Evolutionary conservation across 2,113 vertebrate genomes (phyloP), one percentile per base, ranked within the genome.

Genomic region (Chrysochloris asiatica): DNA sequence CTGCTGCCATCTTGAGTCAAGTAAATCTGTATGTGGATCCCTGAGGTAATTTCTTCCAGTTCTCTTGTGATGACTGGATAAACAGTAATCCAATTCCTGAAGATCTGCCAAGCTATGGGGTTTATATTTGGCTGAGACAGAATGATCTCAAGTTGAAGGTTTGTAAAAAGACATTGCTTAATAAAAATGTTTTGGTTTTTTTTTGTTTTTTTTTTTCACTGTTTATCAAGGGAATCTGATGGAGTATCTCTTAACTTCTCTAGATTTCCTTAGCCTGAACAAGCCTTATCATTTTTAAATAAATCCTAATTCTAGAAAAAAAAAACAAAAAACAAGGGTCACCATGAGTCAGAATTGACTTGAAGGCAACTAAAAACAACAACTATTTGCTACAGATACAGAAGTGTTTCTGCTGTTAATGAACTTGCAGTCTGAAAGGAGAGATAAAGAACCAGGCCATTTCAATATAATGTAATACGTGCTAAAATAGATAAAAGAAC

Each of bases 71-170:
- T 80, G 99, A 99, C 12, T 99, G 99, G 99, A 97, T 99, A 88
- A 97, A 97, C 95, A 98, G 98, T 24, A 98, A 99, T 89, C 98
- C 99, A 11, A 99, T 99, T 97, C 99, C 99, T 17, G 99, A 99
- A 96, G 99, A 99, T 84, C 98, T 98, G 87, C 98, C 99, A 85
- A 99, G 98, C 73, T 99, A 98, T 7, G 99, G 99, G 69, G 98
- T 99, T 97, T 99, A 99, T 96, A 98, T 99, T 75, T 99, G 99
- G 99, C 98, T 99, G 76, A 96, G 99, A 91, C 99, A 99, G 94
- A 98, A 98, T 0, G 99, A 99, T 95, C 96, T 99, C 92, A 98
- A 98, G 88, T 97, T 99, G 69, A 99, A 99, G n/a, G n/a, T n/a
- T n/a, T n/a, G n/a, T n/a, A n/a, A n/a, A n/a, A n/a, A n/a, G n/a